Conservation (phyloP, 2,797 vertebrate genomes). For the Phaenicophaeus curvirostris region DNA sequence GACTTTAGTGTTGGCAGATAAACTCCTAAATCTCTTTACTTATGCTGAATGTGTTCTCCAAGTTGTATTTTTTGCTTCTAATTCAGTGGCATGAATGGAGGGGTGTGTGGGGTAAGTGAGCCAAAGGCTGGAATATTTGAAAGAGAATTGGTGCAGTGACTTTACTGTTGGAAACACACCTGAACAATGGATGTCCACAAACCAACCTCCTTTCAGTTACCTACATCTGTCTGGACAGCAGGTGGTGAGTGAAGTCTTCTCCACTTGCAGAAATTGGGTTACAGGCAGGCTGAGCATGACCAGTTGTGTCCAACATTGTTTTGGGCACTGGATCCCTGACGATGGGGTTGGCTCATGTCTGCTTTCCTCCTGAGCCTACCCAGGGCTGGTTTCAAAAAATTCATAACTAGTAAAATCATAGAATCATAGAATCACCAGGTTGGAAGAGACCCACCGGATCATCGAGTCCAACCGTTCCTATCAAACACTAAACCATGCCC, state of each 20-base stretch:
- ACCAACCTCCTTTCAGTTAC: not conserved
- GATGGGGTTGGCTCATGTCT: not conserved
- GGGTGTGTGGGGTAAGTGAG: not conserved
- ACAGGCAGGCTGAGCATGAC: not conserved
- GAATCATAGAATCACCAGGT: too few relatives aligned
- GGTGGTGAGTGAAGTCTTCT: not conserved
- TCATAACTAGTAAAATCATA: not conserved
- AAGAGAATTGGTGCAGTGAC: not conserved
- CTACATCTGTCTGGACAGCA: not conserved
- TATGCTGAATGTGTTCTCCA: slow-evolving; percentile 20
- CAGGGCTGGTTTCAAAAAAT: not conserved
- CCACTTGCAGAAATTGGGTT: not conserved
- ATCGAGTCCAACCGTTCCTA: too few relatives aligned
- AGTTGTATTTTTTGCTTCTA: slow-evolving; percentile 40
- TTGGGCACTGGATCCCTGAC: not conserved
- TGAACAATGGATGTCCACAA: not conserved
- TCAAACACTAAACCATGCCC: too few relatives aligned
- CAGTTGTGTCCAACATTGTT: not conserved
- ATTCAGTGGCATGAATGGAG: slow-evolving; percentile 25
- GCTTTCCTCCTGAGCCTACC: not conserved
- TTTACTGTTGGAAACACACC: slow-evolving; percentile 28
- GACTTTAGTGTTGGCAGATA: slow-evolving; percentile 67
- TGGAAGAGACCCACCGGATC: too few relatives aligned
- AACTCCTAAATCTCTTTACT: slow-evolving; percentile 67
- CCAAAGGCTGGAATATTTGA: not conserved